Base-by-base conservation (phyloP, 1,140 invertebrate genomes). In the Drosophila kikkawai region DNA sequence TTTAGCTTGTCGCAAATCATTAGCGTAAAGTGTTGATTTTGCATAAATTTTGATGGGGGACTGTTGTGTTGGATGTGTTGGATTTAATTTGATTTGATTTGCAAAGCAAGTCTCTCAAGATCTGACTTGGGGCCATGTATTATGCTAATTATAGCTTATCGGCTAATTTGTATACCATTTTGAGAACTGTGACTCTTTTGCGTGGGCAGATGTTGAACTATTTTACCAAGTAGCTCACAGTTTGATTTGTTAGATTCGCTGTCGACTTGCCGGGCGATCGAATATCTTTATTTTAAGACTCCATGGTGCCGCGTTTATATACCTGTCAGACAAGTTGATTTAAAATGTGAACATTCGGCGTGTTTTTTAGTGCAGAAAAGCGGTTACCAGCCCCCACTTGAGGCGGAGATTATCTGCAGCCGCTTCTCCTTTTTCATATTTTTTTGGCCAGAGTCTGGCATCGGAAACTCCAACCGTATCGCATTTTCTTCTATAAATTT, bases 11-110 rank as follows among this genome's bases (percentile, higher is more conserved):
- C 85, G 63, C 81, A 84, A 90, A 84, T 88, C 74, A 90, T 90
- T 81, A 69, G 84, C 59, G 69, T 69, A 78, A 88, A 88, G 85
- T 88, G 84, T 84, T 79, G 76, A 79, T 66, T 88, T 84, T 85
- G 84, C 85, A 87, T 90, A 90, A 85, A 81, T 85, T 86, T 44
- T 34, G 59, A 74, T 55, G 53, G 36, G 53, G 36, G 36, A 11
- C 36, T 56, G 34, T 70, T 42, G 74, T 50, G 57, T 67, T 47
- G 22, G 45, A 29, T 70, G 67, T 55, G 9, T 68, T 71, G 36
- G 61, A 57, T 59, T 67, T 51, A 17, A 53, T 34, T 50, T 47
- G 32, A 66, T 73, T 75, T 77, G 37, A 78, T 84, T 84, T 78
- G 80, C 80, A 39, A 64, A 77, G 68, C 75, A 44, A 65, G 75